Conservation (phyloP, 2,113 vertebrate species). For the Oreotrochilus melanogaster region DNA sequence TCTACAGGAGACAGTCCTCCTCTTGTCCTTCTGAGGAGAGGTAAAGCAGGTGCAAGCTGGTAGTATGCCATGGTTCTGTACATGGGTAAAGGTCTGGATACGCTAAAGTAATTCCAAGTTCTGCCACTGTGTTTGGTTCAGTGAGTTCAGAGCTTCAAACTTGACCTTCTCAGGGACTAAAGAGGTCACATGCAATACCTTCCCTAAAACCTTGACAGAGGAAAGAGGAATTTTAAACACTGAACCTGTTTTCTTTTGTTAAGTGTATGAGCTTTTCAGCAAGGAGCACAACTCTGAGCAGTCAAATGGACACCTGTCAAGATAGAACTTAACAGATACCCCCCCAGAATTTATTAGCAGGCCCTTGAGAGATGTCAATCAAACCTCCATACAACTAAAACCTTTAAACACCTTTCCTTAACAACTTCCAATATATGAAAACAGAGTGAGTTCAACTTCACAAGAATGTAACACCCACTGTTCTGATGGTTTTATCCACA, state of each 20-base stretch:
- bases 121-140: not conserved
- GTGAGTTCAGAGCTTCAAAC: not conserved
- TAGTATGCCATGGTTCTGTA: not conserved
- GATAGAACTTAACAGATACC: not conserved
- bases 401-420: not conserved
- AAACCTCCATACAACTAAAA: not conserved
- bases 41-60: rapidly evolving
- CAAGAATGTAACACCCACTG: not conserved
- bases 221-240: not conserved
- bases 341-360: not conserved
- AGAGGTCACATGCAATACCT: not conserved
- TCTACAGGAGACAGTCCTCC: not conserved
- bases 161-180: not conserved
- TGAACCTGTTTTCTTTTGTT: not conserved
- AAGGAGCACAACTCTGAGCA: not conserved
- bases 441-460: not conserved
- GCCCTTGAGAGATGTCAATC: not conserved
- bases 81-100: not conserved
- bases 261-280: not conserved
- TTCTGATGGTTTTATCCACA: not conserved
- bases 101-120: not conserved
- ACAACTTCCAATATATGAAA: not conserved
- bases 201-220: not conserved
- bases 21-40: not conserved
- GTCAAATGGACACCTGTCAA: not conserved